These are phyloP conservation scores for Heterodera schachtii DNA, from an alignment of 1,140 invertebrate genomes.

Conservation along the genomic window DNA sequence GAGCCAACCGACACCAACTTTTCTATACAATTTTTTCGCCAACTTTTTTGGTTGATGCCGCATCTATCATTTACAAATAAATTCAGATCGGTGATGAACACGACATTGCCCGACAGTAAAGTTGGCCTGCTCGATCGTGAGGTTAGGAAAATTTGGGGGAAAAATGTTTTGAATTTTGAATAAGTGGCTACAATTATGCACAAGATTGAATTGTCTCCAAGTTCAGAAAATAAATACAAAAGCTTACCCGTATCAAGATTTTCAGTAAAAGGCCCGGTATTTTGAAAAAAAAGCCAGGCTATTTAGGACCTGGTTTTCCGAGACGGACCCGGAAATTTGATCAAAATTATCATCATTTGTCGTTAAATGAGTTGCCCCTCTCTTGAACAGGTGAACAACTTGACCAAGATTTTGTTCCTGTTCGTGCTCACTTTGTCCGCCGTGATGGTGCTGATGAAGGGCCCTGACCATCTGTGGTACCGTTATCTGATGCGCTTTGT, in stretches of 20 bases:
- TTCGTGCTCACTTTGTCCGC: slow-evolving; percentile 87
- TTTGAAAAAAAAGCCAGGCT: not conserved
- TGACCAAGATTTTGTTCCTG: slow-evolving; percentile 78
- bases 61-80: too few relatives aligned
- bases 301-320: not conserved
- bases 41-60: too few relatives aligned
- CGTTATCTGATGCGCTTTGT: slow-evolving; percentile 93
- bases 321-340: too few relatives aligned
- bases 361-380: too few relatives aligned
- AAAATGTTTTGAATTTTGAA: not conserved
- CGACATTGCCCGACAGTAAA: slow-evolving; percentile 88
- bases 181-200: not conserved
- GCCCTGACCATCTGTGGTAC: slow-evolving; percentile 76
- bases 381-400: slow-evolving; percentile 51
- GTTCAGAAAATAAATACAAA: too few relatives aligned
- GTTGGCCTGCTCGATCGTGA: slow-evolving; percentile 91
- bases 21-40: too few relatives aligned
- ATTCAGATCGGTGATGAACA: slow-evolving; percentile 87
- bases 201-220: too few relatives aligned
- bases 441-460: slow-evolving; percentile 79
- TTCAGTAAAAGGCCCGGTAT: too few relatives aligned
- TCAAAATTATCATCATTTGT: too few relatives aligned
- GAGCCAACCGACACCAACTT: not conserved
- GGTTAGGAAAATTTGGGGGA: slow-evolving; percentile 10
- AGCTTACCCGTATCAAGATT: too few relatives aligned